phyloP scores from a whole-genome alignment of 2,797 vertebrate genomes.

The Apodemus agrarius region DNA sequence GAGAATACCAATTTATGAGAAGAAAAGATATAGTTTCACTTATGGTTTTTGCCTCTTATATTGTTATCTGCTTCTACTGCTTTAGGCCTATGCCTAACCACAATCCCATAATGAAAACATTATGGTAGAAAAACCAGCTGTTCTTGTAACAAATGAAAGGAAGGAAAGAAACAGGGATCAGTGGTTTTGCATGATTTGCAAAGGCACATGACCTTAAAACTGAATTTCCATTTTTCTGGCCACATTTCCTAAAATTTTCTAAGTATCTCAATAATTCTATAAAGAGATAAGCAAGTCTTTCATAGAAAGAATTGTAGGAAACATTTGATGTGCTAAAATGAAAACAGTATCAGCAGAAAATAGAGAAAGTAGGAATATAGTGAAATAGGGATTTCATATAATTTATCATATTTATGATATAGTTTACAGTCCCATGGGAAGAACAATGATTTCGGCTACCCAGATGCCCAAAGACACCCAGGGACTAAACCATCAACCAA shows the following conservation, averaged over 20 bases:
- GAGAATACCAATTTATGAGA: neutral
- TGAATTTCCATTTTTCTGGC: neutral
- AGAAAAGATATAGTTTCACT: neutral
- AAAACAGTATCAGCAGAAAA: neutral
- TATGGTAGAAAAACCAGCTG: neutral
- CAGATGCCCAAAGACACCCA: too few species aligned
- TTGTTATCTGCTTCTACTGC: too few species aligned
- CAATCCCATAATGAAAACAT: neutral
- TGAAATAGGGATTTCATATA: neutral
- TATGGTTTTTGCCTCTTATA: neutral
- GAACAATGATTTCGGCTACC: too few species aligned
- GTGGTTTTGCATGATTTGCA: too few species aligned
- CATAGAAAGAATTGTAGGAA: neutral
- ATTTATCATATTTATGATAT: neutral
- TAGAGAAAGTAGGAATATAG: neutral
- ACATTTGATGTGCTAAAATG: neutral
- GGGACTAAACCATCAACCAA: too few species aligned
- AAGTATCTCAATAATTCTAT: too few species aligned
- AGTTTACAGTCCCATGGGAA: too few species aligned
- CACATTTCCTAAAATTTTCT: neutral
- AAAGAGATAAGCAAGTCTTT: accelerated
- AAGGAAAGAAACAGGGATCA: neutral
- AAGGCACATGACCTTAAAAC: neutral
- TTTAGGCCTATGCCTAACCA: too few species aligned
- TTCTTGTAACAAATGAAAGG: neutral